Evolutionary conservation across 2,888 invertebrate species (phyloP).

Genomic region (Scrobipalpa costella): DNA sequence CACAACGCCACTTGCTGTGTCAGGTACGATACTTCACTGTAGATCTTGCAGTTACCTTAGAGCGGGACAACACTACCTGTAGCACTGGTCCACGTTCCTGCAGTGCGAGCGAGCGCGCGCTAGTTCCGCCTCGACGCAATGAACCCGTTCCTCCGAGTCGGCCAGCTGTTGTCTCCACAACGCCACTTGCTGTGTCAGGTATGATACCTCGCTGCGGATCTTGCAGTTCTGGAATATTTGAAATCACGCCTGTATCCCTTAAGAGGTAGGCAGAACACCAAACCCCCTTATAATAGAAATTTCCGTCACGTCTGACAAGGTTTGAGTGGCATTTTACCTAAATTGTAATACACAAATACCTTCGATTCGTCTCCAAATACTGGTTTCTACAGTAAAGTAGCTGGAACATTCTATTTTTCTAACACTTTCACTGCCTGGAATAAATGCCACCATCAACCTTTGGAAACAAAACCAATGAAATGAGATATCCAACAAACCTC

Average conservation of each 20-base stretch:
- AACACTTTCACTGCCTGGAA: too few species aligned
- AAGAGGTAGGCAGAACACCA: not conserved
- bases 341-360: too few species aligned
- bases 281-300: too few species aligned
- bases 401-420: too few species aligned
- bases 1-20: constrained; percentile 39
- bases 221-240: constrained; percentile 43
- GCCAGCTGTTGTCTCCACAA: constrained; percentile 39
- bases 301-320: too few species aligned
- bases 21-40: constrained; percentile 44
- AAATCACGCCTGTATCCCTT: too few species aligned
- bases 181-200: constrained; percentile 43
- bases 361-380: too few species aligned
- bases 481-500: constrained; percentile 43
- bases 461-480: too few species aligned
- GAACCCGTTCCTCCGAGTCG: constrained; percentile 40
- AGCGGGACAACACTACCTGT: constrained; percentile 40
- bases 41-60: too few species aligned
- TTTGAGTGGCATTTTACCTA: too few species aligned
- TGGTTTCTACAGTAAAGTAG: too few species aligned
- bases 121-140: constrained; percentile 45
- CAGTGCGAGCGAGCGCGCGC: constrained; percentile 39
- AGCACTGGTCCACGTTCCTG: constrained; percentile 41
- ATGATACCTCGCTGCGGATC: constrained; percentile 45
- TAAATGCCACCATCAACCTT: too few species aligned